Evolutionary conservation across 2,888 invertebrate genomes (phyloP).

Genomic region (Ormyrus thymus): DNA sequence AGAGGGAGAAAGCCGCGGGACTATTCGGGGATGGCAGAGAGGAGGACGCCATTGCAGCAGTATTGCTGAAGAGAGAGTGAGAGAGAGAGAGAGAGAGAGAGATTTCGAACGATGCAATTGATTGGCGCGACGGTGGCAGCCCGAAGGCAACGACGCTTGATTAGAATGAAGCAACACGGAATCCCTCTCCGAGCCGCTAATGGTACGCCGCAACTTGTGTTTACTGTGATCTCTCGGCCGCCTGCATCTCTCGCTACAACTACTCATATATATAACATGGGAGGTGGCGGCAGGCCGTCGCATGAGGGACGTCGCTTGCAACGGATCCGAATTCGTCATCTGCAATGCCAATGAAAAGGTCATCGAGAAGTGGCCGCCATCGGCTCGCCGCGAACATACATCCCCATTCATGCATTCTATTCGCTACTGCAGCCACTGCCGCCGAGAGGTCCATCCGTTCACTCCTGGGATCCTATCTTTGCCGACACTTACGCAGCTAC

Average conservation of each 20-base stretch:
- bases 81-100: slow-evolving; percentile 59
- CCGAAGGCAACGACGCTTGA: slow-evolving; percentile 67
- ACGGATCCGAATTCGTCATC: slow-evolving; percentile 64
- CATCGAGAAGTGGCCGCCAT: slow-evolving; percentile 33
- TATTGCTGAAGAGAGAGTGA: slow-evolving; percentile 54
- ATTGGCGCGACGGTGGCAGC: slow-evolving; percentile 67
- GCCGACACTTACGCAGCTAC: slow-evolving; percentile 6
- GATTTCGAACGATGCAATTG: slow-evolving; percentile 71
- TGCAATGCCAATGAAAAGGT: slow-evolving; percentile 72
- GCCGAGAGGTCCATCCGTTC: background rate
- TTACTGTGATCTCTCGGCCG: slow-evolving; percentile 73
- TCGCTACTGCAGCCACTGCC: background rate
- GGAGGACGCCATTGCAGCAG: slow-evolving; percentile 20
- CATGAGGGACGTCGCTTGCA: slow-evolving; percentile 47
- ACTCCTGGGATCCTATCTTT: slow-evolving; percentile 19
- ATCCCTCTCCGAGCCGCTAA: slow-evolving; percentile 74
- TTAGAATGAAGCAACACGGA: slow-evolving; percentile 74
- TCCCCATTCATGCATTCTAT: slow-evolving; percentile 2
- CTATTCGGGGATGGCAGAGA: background rate
- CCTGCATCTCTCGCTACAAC: slow-evolving; percentile 61
- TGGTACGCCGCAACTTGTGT: slow-evolving; percentile 73
- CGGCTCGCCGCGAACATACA: background rate
- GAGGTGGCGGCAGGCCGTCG: background rate
- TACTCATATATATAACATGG: background rate
- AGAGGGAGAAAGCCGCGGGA: slow-evolving; percentile 32